A percentile compares a stretch with the other conserved stretches of the same genome.
These are phyloP conservation scores for Syrmaticus mikado DNA, from an alignment of 2,113 vertebrate genomes.

Conservation along the genomic window DNA sequence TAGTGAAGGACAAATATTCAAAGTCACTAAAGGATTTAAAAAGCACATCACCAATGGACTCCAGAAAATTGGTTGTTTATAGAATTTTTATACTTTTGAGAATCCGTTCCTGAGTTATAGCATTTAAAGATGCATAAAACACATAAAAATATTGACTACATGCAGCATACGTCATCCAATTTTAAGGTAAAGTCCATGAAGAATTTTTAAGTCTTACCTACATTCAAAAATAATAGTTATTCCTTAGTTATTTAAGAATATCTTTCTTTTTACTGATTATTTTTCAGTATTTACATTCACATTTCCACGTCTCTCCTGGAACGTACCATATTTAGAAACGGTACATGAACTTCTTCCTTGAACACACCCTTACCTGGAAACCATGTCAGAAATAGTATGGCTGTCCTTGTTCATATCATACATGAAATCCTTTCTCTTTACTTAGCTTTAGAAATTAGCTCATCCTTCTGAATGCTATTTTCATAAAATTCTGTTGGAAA, in stretches of 20 bases:
- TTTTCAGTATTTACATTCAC: background rate
- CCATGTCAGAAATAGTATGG: accelerated
- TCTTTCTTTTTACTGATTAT: background rate
- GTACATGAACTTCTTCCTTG: background rate
- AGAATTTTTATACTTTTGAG: background rate
- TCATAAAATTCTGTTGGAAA: background rate
- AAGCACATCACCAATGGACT: background rate
- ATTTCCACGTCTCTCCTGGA: background rate
- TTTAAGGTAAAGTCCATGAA: background rate
- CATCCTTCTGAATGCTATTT: background rate
- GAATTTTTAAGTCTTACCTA: background rate
- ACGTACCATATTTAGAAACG: background rate
- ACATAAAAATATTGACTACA: background rate
- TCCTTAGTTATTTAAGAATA: background rate
- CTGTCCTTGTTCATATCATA: background rate
- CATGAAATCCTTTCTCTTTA: background rate
- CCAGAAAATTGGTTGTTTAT: background rate
- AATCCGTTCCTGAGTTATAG: background rate
- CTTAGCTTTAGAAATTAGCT: background rate
- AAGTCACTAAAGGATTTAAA: background rate
- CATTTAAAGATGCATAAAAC: background rate
- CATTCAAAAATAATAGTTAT: background rate
- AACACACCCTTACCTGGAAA: background rate
- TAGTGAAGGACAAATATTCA: background rate
- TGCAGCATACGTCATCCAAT: accelerated